Evolutionary conservation across 2,113 vertebrate genomes (phyloP).

Genomic region (Corydoras maculifer): DNA sequence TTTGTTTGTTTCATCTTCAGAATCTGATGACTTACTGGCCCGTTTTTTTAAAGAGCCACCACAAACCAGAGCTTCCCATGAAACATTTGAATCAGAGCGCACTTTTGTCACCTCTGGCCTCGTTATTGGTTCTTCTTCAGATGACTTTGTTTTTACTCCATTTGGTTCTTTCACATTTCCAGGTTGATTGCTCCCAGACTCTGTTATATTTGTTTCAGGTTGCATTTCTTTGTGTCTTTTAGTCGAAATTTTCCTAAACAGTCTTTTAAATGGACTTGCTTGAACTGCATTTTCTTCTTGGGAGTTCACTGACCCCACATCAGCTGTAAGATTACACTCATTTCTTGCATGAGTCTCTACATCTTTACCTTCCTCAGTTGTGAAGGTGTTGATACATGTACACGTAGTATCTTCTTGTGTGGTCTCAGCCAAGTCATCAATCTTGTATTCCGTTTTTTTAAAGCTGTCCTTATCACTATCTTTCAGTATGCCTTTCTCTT

Average conservation of each 20-base stretch:
- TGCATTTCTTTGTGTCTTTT: slow-evolving; percentile 75
- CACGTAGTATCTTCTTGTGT: slow-evolving; percentile 36
- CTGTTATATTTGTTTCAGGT: slow-evolving; percentile 59
- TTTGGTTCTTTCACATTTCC: slow-evolving; percentile 68
- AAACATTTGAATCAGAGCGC: slow-evolving; percentile 79
- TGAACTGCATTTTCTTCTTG: slow-evolving; percentile 74
- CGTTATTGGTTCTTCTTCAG: slow-evolving; percentile 61
- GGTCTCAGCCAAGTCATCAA: slow-evolving; percentile 19
- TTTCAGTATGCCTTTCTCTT: slow-evolving; percentile 58
- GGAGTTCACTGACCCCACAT: slow-evolving; percentile 66
- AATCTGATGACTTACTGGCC: slow-evolving; percentile 75
- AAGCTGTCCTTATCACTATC: slow-evolving; percentile 42
- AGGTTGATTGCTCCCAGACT: slow-evolving; percentile 65
- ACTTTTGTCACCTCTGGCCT: slow-evolving; percentile 75
- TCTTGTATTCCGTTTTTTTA: slow-evolving; percentile 43
- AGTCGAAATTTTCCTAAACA: slow-evolving; percentile 77
- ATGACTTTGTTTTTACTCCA: slow-evolving; percentile 65
- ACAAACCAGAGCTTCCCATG: slow-evolving; percentile 90
- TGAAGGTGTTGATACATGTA: slow-evolving; percentile 27
- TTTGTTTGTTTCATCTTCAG: slow-evolving; percentile 69
- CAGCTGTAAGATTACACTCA: slow-evolving; percentile 39
- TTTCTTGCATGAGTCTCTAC: slow-evolving; percentile 23
- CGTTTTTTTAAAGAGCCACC: slow-evolving; percentile 81
- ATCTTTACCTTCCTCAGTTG: slow-evolving; percentile 28
- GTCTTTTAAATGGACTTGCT: slow-evolving; percentile 81